Base-by-base conservation (phyloP, 2,113 vertebrate genomes). In the Gobiocypris rarus region DNA sequence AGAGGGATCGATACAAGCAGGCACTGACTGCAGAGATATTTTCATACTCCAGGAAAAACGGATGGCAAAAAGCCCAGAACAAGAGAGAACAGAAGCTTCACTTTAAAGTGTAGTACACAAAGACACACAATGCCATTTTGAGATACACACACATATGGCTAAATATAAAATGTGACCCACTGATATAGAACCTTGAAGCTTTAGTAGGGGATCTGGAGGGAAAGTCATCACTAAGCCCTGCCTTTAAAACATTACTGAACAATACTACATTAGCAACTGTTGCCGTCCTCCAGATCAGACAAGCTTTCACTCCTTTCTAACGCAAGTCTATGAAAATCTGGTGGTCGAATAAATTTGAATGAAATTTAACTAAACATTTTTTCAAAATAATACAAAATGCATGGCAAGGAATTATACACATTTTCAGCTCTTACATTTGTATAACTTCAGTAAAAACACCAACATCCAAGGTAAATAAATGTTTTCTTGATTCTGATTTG, bases 51-150 rank as follows among this genome's bases (percentile, higher is more conserved):
- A 63, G 26, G 41, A 80, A 67, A 50, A 75, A 52, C 6, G 2
- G 19, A 80, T 80, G 78, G 78, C 61, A 65, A 28, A 65, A 80
- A 65, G 59, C 58, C 77, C 59, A 80, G 75, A 58, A 34, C 58
- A 45, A 52, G 38, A 65, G 10, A 80, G 15, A 67, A 67, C 15
- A 5, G 38, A 50, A 48, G 38, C 14, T 45, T 65, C 8, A 61
- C 38, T 74, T 74, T 28, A 74, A 74, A 71, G 69, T 71, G 69
- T 45, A 45, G 19, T 22, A 38, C 69, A 45, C 34, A 45, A 4
- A 43, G 41, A 61, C 76, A 24, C 74, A 56, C 74, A 76, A 45
- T 28, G n/a, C 71, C 24, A 28, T 52, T 52, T 52, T 31, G 26
- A 5, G 73, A 52, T 19, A 48, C 28, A 34, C 50, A 56, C 75